phyloP scores from a whole-genome alignment of 2,113 vertebrate species.

The Ia io region DNA sequence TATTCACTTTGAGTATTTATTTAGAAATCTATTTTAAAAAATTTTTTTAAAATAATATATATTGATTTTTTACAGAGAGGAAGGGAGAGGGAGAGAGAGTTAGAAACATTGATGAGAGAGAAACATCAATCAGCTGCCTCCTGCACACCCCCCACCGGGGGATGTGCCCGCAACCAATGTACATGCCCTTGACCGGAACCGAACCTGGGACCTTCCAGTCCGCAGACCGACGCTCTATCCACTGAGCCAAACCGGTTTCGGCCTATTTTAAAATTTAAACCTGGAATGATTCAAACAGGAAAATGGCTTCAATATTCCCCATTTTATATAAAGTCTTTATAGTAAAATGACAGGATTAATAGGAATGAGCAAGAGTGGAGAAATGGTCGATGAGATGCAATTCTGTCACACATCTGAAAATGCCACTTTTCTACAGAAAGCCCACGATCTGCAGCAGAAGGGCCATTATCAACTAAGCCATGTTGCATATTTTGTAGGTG shows the following conservation, averaged over 20 bases:
- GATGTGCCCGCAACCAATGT: no score
- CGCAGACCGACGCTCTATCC: no score
- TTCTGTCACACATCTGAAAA: background rate
- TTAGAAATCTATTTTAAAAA: background rate
- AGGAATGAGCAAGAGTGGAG: background rate
- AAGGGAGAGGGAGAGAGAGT: no score
- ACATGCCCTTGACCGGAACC: no score
- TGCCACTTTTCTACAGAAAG: background rate
- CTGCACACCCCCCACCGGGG: no score
- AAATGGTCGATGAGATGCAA: background rate
- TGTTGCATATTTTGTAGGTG: background rate
- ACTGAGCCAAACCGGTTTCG: no score
- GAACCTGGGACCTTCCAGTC: no score
- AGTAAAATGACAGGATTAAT: background rate
- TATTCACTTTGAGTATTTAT: background rate
- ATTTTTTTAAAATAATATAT: no score
- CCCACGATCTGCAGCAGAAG: background rate
- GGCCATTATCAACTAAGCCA: background rate
- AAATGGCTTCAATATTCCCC: background rate
- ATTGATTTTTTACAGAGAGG: no score
- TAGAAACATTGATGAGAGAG: no score
- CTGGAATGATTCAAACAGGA: background rate
- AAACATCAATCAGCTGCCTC: no score
- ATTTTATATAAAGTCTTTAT: background rate
- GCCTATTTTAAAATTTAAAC: constrained; percentile 1